phyloP scores from a whole-genome alignment of 2,113 vertebrate species.

The Mustelus asterias region DNA sequence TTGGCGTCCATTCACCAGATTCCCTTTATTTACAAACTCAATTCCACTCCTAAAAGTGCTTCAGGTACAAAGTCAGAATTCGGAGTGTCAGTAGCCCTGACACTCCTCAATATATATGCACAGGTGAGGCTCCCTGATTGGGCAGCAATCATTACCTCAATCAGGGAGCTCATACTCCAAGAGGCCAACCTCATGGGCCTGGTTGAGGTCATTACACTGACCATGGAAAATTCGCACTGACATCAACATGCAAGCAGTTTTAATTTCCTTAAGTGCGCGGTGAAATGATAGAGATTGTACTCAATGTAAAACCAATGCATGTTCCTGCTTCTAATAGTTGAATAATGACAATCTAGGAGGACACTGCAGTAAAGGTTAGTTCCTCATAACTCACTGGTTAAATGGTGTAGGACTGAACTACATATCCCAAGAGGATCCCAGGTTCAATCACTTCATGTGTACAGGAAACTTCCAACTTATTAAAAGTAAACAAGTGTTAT shows the following conservation, averaged over 20 bases:
- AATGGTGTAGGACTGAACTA: not conserved
- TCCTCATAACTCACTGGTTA: not conserved
- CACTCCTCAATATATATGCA: too few species aligned
- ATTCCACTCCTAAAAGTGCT: too few species aligned
- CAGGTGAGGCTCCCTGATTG: too few species aligned
- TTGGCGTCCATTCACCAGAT: too few species aligned
- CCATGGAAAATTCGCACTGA: not conserved
- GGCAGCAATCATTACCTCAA: too few species aligned
- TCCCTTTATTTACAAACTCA: too few species aligned
- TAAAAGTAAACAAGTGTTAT: not conserved
- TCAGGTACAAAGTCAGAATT: too few species aligned
- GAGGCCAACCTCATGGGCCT: too few species aligned
- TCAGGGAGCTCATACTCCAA: too few species aligned
- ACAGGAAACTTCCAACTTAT: not conserved
- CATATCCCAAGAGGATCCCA: not conserved
- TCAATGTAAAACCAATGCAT: not conserved
- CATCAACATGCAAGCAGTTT: not conserved
- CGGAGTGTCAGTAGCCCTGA: too few species aligned
- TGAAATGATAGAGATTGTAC: not conserved
- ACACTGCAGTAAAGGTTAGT: not conserved
- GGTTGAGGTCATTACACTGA: too few species aligned
- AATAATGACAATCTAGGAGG: not conserved
- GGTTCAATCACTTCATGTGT: not conserved
- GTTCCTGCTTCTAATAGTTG: not conserved
- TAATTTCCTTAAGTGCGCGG: not conserved